Percentiles rank a stretch among this genome's conserved stretches.
phyloP scores from a whole-genome alignment of 2,113 vertebrate species.

The Ictidomys tridecemlineatus region DNA sequence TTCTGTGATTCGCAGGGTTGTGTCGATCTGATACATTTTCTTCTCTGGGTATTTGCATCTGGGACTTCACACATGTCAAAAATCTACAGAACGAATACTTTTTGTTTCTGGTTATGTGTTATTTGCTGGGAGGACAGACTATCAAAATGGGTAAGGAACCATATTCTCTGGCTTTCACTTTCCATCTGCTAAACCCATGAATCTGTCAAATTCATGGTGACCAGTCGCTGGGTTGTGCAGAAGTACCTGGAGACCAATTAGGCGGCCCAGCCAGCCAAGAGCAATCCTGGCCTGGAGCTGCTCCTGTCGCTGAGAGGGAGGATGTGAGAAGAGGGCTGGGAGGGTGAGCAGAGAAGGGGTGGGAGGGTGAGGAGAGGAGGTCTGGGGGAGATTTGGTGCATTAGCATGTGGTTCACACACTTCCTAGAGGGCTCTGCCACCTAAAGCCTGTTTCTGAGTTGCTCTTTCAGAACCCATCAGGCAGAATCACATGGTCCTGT shows the following conservation, averaged over 20 bases:
- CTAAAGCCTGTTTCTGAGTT: background rate
- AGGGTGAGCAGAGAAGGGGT: background rate
- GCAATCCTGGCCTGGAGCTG: slow-evolving; percentile 17
- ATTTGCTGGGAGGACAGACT: background rate
- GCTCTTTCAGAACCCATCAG: background rate
- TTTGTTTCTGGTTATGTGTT: background rate
- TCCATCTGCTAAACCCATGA: background rate
- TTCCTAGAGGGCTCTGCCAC: background rate
- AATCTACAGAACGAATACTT: background rate
- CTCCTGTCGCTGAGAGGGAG: background rate
- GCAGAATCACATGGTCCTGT: background rate
- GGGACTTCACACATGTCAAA: background rate
- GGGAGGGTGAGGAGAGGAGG: background rate
- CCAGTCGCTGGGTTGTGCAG: background rate
- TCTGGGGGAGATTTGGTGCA: background rate
- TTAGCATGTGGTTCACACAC: background rate
- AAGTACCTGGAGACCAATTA: slow-evolving; percentile 74
- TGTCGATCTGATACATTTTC: background rate
- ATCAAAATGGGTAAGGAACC: background rate
- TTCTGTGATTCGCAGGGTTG: background rate
- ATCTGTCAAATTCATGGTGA: slow-evolving; percentile 32
- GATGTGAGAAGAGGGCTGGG: background rate
- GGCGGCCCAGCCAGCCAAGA: slow-evolving; percentile 1
- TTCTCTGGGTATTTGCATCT: slow-evolving; percentile 3
- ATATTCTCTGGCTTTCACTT: slow-evolving; percentile 9